Percentiles rank a stretch among this genome's conserved stretches.
Conservation (phyloP, 2,888 invertebrate species). For the Scrobipalpa atriplicella region DNA sequence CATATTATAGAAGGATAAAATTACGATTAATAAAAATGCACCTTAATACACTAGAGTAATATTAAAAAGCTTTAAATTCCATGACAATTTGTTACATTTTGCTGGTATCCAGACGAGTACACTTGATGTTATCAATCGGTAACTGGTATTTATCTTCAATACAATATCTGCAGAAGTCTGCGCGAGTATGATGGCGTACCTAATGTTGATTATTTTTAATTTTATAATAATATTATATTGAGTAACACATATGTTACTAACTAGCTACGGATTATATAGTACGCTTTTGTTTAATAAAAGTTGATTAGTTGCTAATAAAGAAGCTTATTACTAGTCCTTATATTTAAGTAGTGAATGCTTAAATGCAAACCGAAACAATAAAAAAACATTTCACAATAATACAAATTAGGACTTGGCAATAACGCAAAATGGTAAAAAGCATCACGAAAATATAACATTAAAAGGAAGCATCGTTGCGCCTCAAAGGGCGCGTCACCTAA, state of each 20-base stretch:
- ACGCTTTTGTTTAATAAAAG: constrained; percentile 66
- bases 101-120: constrained; percentile 36
- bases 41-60: constrained; percentile 72
- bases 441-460: constrained; percentile 69
- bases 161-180: constrained; percentile 33
- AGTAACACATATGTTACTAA: constrained; percentile 59
- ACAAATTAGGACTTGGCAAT: constrained; percentile 61
- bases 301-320: constrained; percentile 72
- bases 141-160: constrained; percentile 49
- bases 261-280: constrained; percentile 76
- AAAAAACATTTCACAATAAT: constrained; percentile 54
- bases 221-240: constrained; percentile 60
- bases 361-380: constrained; percentile 70
- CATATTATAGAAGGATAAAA: constrained; percentile 70
- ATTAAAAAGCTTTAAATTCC: constrained; percentile 64
- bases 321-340: constrained; percentile 67
- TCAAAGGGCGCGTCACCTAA: constrained; percentile 49
- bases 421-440: constrained; percentile 71
- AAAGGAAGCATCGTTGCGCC: constrained; percentile 74
- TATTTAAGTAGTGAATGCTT: constrained; percentile 62
- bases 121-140: constrained; percentile 45
- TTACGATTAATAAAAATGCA: constrained; percentile 78
- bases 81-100: constrained; percentile 45
- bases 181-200: constrained; percentile 35
- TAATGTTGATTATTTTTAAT: constrained; percentile 55